Evolutionary conservation across 2,888 invertebrate genomes (phyloP).

Genomic region (Netelia fuscicornis): DNA sequence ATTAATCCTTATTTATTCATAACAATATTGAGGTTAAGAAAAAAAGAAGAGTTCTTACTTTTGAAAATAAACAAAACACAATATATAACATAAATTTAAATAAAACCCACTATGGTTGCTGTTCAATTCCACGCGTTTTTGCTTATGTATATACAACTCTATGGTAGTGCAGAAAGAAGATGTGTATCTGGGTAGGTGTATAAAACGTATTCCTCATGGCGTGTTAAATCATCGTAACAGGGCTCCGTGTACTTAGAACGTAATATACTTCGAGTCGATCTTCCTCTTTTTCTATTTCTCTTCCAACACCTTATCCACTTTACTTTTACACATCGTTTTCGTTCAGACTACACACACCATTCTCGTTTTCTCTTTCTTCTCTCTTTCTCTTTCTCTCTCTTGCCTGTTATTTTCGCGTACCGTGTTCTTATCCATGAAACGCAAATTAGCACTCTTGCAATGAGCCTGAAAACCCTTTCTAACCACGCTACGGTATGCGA

Average conservation of each 20-base stretch:
- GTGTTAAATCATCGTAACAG: constrained; percentile 38
- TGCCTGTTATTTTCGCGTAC: constrained; percentile 6
- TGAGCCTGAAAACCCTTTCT: constrained; percentile 11
- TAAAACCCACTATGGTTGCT: no score
- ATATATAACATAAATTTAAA: no score
- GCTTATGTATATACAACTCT: background rate
- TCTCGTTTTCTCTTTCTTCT: background rate
- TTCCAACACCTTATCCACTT: constrained; percentile 11
- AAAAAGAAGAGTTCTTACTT: no score
- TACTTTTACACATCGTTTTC: constrained; percentile 31
- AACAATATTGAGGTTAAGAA: no score
- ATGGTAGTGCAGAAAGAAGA: background rate
- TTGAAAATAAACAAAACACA: no score
- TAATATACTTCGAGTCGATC: background rate
- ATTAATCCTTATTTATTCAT: no score
- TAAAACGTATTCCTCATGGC: constrained; percentile 12
- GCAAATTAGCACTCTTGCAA: constrained; percentile 18
- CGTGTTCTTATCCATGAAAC: constrained; percentile 13
- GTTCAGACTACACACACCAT: background rate
- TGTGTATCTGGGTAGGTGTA: background rate
- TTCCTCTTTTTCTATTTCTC: background rate
- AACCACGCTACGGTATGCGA: constrained; percentile 11
- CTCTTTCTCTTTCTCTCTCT: constrained; percentile 1
- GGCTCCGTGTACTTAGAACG: background rate
- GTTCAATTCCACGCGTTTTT: no score